Conservation (phyloP, 1,140 invertebrate species). For the Panagrolaimus sp. region DNA sequence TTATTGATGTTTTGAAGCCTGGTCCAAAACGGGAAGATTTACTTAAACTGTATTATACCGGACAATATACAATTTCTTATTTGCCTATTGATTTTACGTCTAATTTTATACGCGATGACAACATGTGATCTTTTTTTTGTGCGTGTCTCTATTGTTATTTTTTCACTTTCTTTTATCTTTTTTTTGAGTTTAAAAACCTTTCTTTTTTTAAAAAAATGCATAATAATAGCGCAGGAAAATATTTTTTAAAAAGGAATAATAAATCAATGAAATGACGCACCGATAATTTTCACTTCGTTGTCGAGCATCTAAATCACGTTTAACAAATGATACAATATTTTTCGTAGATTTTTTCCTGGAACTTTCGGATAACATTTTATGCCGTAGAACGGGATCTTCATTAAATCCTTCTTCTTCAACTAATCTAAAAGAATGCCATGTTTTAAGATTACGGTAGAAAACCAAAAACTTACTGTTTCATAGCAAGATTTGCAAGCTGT, state of each 20-base stretch:
- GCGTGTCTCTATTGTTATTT: too few relatives aligned
- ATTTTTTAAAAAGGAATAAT: too few relatives aligned
- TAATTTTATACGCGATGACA: slow-evolving; percentile 50
- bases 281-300: slow-evolving; percentile 74
- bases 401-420: slow-evolving; percentile 80
- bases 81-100: slow-evolving; percentile 59
- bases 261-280: slow-evolving; percentile 38
- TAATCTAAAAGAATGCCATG: slow-evolving; percentile 59
- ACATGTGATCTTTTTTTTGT: too few relatives aligned
- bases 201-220: too few relatives aligned
- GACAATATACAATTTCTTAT: slow-evolving; percentile 58
- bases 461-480: slow-evolving; percentile 68
- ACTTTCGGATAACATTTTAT: slow-evolving; percentile 69
- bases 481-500: slow-evolving; percentile 89
- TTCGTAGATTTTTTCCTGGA: slow-evolving; percentile 34
- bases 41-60: slow-evolving; percentile 47
- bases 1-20: slow-evolving; percentile 51
- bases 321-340: slow-evolving; percentile 60
- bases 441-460: too few relatives aligned
- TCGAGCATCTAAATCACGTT: slow-evolving; percentile 86
- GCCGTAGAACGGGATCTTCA: slow-evolving; percentile 74
- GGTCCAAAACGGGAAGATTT: slow-evolving; percentile 57
- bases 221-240: too few relatives aligned
- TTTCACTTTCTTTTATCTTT: too few relatives aligned
- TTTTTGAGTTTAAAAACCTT: too few relatives aligned